Evolutionary conservation across 2,797 vertebrate species (phyloP), one percentile per base, ranked within the genome.

Genomic region (Cyclura pinguis): DNA sequence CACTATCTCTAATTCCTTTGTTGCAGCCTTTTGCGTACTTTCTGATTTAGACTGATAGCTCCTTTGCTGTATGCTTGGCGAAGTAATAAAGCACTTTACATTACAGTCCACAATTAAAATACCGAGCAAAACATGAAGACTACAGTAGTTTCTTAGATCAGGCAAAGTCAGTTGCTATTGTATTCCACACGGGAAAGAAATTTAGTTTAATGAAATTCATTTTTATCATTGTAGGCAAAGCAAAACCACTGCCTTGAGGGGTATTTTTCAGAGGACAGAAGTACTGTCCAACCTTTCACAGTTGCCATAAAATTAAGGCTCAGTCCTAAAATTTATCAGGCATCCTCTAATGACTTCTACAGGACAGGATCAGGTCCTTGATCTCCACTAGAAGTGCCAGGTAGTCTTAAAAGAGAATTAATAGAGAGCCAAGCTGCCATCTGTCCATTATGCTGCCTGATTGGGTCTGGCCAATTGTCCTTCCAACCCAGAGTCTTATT

Each of bases 1-100:
- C 0, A 0, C 74, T 72, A 95, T 85, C 86, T 95, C 91, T 95
- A 95, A 92, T 95, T 96, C 95, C 93, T 95, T 91, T 93, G 89
- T 92, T 93, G 84, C 91, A 91, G 82, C 87, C 74, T 93, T 89
- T 90, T 2, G 0, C 93, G 72, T 86, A 93, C 92, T 94, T 80
- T 62, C 84, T 84, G 87, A 42, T 88, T 76, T n/a, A 74, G 42
- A 88, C 67, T 91, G 86, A 90, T 22, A 35, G 90, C 88, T 0
- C 0, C 80, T 93, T 90, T 93, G 88, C 81, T 81, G 62, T 92
- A 85, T 90, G 82, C 84, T 94, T 95, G 88, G 90, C 91, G 91
- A 95, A 94, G 88, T 94, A 96, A 94, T 95, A 93, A 95, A 95
- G 90, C 94, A 90, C 84, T 94, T 95, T 94, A 93, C 86, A 87